Percentiles rank a stretch among this genome's conserved stretches.
Conservation (phyloP, 2,888 invertebrate species). For the Eilema griseolum region DNA sequence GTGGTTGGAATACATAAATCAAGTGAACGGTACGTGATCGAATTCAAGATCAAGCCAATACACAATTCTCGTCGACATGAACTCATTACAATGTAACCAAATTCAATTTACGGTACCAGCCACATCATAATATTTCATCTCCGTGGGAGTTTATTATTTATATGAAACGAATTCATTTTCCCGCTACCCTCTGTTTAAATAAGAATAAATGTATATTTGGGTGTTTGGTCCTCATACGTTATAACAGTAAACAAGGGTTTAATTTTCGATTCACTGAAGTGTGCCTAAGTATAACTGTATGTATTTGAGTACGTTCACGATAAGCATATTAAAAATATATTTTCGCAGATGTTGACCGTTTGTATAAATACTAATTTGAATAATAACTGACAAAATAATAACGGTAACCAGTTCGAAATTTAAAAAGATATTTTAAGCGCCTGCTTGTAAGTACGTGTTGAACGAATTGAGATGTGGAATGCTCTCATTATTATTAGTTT, state of each 20-base stretch:
- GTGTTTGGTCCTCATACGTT: conserved; percentile 50
- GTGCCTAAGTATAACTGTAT: conserved; percentile 23
- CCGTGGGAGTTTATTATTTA: conserved; percentile 67
- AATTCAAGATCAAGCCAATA: conserved; percentile 82
- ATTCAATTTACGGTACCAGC: conserved; percentile 80
- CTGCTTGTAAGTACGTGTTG: not conserved
- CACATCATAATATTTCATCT: conserved; percentile 81
- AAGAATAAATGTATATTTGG: conserved; percentile 60
- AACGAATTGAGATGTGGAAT: no score
- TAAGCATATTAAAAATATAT: conserved; percentile 30
- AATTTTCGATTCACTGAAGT: conserved; percentile 58
- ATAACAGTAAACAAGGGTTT: conserved; percentile 58
- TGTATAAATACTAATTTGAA: conserved; percentile 17
- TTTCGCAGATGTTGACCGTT: conserved; percentile 25
- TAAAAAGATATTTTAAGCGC: not conserved
- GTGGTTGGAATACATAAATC: conserved; percentile 83
- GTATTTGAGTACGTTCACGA: conserved; percentile 26
- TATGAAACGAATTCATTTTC: conserved; percentile 64
- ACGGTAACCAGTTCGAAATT: not conserved
- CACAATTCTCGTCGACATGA: conserved; percentile 76
- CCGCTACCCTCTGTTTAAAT: conserved; percentile 62
- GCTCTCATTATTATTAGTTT: no score
- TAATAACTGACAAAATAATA: conserved; percentile 16
- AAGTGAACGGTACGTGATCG: conserved; percentile 81
- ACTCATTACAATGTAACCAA: conserved; percentile 84